Conservation (phyloP, 1,140 invertebrate genomes). For the Antheraea mylitta region DNA sequence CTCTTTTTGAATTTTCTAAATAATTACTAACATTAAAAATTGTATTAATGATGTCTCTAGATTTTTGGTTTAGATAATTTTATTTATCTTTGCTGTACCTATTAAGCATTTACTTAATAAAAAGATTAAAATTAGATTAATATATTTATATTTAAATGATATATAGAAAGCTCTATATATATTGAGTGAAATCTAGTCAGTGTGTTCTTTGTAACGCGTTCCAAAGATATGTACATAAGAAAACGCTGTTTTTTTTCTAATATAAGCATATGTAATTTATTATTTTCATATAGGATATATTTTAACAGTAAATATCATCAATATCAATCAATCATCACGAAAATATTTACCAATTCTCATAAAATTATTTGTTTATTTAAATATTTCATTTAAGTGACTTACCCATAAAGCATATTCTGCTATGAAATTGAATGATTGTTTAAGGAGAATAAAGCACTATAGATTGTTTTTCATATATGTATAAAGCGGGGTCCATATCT, state of each 20-base stretch:
- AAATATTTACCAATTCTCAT: too few relatives aligned
- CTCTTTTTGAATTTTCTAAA: too few relatives aligned
- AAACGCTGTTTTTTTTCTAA: constrained; percentile 37
- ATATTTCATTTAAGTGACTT: too few relatives aligned
- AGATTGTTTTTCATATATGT: too few relatives aligned
- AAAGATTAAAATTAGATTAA: constrained; percentile 2
- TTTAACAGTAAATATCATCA: too few relatives aligned
- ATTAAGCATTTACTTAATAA: not conserved
- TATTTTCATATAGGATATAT: not conserved
- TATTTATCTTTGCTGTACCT: not conserved
- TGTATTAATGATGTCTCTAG: not conserved
- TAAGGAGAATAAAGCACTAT: too few relatives aligned
- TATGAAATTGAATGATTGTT: too few relatives aligned
- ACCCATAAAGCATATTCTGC: too few relatives aligned
- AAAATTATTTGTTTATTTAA: too few relatives aligned
- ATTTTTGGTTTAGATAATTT: not conserved
- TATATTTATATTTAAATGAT: constrained; percentile 31
- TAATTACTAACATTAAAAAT: not conserved
- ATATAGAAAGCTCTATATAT: constrained; percentile 22
- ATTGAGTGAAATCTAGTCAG: constrained; percentile 72
- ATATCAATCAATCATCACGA: too few relatives aligned
- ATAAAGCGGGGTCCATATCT: too few relatives aligned
- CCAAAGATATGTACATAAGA: constrained; percentile 70
- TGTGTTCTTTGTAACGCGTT: constrained; percentile 71
- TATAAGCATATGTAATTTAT: constrained; percentile 8